Conservation (phyloP, 2,888 invertebrate species). For the Yponomeuta evonymella region DNA sequence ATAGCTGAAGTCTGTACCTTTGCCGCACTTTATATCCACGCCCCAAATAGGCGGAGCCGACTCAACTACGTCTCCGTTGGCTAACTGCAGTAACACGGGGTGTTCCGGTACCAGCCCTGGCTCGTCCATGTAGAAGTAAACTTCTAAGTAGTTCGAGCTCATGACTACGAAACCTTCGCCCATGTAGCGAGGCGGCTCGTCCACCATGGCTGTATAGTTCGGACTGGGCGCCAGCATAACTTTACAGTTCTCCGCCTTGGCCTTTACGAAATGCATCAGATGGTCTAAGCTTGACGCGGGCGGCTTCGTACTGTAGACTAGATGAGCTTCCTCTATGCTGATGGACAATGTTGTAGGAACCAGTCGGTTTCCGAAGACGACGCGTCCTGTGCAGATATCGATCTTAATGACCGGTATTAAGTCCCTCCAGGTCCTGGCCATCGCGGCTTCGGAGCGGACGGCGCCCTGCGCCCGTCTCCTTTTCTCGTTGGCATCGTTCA, state of each 20-base stretch:
- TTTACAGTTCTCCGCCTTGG: constrained; percentile 95
- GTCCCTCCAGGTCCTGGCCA: constrained; percentile 95
- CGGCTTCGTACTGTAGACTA: constrained; percentile 96
- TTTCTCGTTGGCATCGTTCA: constrained; percentile 79
- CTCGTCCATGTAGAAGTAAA: constrained; percentile 98
- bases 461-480: constrained; percentile 67
- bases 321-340: constrained; percentile 94
- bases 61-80: constrained; percentile 95
- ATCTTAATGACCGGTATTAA: constrained; percentile 97
- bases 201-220: constrained; percentile 93
- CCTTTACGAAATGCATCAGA: constrained; percentile 97
- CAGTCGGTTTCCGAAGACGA: constrained; percentile 96
- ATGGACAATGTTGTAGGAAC: constrained; percentile 95
- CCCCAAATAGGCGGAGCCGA: constrained; percentile 97
- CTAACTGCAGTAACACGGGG: constrained; percentile 90
- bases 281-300: constrained; percentile 94
- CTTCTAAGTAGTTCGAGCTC: constrained; percentile 94
- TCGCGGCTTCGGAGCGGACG: constrained; percentile 85
- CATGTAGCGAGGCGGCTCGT: constrained; percentile 97
- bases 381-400: constrained; percentile 92
- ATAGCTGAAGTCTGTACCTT: constrained; percentile 97
- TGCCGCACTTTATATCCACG: constrained; percentile 95
- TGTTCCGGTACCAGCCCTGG: constrained; percentile 94
- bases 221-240: constrained; percentile 97
- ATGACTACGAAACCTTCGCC: constrained; percentile 98